Base-by-base conservation (phyloP, 2,888 invertebrate species). In the Oscheius sp. region DNA sequence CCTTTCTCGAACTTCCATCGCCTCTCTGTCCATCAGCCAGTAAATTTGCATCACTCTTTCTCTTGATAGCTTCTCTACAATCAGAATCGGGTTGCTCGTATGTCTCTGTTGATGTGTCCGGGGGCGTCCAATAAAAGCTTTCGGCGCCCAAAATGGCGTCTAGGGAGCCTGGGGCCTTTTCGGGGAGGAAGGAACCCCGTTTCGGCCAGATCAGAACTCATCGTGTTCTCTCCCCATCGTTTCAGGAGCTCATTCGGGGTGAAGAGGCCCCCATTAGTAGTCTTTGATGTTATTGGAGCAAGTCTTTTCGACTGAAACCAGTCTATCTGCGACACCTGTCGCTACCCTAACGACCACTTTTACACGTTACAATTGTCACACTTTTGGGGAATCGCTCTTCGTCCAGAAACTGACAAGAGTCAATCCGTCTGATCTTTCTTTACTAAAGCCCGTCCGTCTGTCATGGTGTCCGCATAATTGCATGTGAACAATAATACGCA, bases 121-220 rank as follows among this genome's bases (percentile, higher is more conserved):
- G 60, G 60, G 60, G 60, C 60, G 60, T 60, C 60, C 60, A 60
- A 60, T 60, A 60, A 60, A 60, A 53, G 53, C 53, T 53, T 60
- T 60, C 60, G 60, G 37, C 60, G 60, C 60, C 35, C 60, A 60
- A 60, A 60, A 60, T 60, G 60, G 35, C 37, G 60, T 60, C 60
- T 60, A 33, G 60, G 60, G 60, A 60, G 42, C 42, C 42, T 3
- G 42, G 7, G 42, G 42, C 42, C 21, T 21, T 21, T 42, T 3
- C 35, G 58, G 33, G 29, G 29, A 32, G 58, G 29, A 58, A 58
- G 32, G 33, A 21, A 33, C 11, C 32, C 58, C 11, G 7, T n/a
- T 13, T 7, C 7, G 13, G 21, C n/a, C 9, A 29, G 32, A 53
- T 7, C 29, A 53, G 53, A 53, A 21, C 53, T 53, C 53, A 21